Evolutionary conservation across 2,888 invertebrate genomes (phyloP), one percentile per base, ranked within the genome.

Genomic region (Oscheius sp.): DNA sequence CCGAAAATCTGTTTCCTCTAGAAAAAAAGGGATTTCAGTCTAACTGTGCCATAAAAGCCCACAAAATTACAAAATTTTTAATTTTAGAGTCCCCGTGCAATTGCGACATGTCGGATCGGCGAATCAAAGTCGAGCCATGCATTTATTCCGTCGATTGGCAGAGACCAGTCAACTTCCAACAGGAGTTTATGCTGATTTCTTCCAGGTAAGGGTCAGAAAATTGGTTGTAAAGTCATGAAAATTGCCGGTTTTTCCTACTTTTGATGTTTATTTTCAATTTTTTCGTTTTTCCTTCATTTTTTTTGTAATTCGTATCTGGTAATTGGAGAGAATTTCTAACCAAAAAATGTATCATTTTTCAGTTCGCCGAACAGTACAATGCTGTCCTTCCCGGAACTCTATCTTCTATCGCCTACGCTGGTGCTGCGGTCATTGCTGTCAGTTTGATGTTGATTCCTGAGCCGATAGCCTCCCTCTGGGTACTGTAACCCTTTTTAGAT

Each of bases 381-480:
- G 86, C 87, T 27, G 86, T 88, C 2, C 80, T 88, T 0, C 87
- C 88, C 13, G 88, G 86, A 18, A 88, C 88, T 5, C 76, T 88
- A 13, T 84, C 85, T 88, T 94, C 94, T 85, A 93, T 96, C 91
- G 92, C 94, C 61, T 93, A 95, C 82, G 96, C 96, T 27, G 88
- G 88, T 27, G 76, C 78, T 0, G 95, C 95, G 0, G 90, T 93
- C 3, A 93, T 95, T 83, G 95, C 95, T 94, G 94, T 95, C 49
- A 94, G 95, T 0, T 93, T 96, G 87, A 92, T 96, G 78, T 95
- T 96, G 89, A 96, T 96, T 69, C 96, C 96, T 0, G 95, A 95
- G 88, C 92, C 95, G 2, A 90, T 95, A 12, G 95, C 95, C 89
- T 94, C 94, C 0, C 90, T 96, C 5, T 96, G 96, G 95, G 95